Evolutionary conservation across 2,113 vertebrate species (phyloP).

Genomic region (Nannobrachium achirus): DNA sequence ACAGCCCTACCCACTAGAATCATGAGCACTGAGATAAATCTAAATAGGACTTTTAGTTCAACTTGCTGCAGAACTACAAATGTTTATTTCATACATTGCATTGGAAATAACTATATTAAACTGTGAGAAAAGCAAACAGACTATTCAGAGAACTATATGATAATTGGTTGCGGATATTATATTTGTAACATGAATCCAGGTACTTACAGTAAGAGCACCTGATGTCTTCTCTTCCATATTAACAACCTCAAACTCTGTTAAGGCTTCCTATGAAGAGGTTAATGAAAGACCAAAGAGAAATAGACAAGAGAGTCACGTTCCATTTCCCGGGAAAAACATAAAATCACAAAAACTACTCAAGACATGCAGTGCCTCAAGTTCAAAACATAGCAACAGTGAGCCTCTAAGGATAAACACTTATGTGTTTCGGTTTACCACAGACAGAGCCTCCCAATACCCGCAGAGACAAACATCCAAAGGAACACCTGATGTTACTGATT

Average conservation of each 20-base stretch:
- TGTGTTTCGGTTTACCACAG: neutral
- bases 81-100: no score
- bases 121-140: neutral
- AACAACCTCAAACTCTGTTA: slow-evolving; percentile 89
- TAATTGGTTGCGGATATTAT: no score
- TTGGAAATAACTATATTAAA: neutral
- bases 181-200: neutral
- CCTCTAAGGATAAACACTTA: neutral
- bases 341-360: neutral
- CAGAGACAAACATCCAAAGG: neutral
- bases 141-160: no score
- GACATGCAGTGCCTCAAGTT: neutral
- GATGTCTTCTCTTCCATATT: slow-evolving; percentile 74
- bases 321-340: no score
- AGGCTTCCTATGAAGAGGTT: slow-evolving; percentile 79
- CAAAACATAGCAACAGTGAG: neutral
- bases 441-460: neutral
- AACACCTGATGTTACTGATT: neutral
- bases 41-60: no score
- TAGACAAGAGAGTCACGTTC: no score
- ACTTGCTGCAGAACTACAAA: no score
- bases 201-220: slow-evolving; percentile 81
- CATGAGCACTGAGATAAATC: no score
- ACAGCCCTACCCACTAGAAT: no score
- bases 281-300: no score